Conservation (phyloP, 2,797 vertebrate genomes). For the Heliangelus exortis region DNA sequence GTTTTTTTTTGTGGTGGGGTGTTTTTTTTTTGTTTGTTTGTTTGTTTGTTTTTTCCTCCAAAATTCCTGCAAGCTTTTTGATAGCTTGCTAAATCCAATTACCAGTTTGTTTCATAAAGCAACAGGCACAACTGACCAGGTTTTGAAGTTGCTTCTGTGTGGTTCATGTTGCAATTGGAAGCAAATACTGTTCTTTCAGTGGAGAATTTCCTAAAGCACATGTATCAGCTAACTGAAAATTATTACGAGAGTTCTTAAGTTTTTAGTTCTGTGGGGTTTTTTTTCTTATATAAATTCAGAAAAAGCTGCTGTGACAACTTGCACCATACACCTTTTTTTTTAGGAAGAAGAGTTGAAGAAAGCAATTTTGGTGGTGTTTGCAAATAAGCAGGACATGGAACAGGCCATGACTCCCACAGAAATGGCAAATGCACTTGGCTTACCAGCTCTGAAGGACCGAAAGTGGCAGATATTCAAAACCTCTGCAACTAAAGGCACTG, state of each 20-base stretch:
- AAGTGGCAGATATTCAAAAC: slow-evolving; percentile 99
- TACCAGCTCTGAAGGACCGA: slow-evolving; percentile 94
- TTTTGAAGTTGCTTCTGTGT: not conserved
- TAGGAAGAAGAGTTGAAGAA: slow-evolving; percentile 99
- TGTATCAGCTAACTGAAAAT: not conserved
- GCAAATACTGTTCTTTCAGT: not conserved
- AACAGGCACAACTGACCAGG: fast-evolving
- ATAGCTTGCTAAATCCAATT: not conserved
- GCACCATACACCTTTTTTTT: not conserved
- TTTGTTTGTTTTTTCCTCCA: too few relatives aligned
- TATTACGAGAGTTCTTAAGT: not conserved
- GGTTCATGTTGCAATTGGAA: not conserved
- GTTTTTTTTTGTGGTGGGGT: too few relatives aligned
- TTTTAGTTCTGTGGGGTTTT: not conserved
- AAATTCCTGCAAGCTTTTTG: not conserved
- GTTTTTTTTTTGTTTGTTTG: too few relatives aligned
- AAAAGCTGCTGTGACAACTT: not conserved
- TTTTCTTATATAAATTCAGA: not conserved
- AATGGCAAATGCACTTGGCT: slow-evolving; percentile 93
- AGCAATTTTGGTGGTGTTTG: slow-evolving; percentile 97
- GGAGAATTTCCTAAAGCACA: not conserved
- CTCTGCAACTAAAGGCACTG: slow-evolving; percentile 94
- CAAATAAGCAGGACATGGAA: slow-evolving; percentile 99
- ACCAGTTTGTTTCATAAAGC: not conserved
- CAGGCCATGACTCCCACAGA: slow-evolving; percentile 98